Evolutionary conservation across 2,888 invertebrate genomes (phyloP), one percentile per base, ranked within the genome.

Genomic region (Lumbricus terrestris): DNA sequence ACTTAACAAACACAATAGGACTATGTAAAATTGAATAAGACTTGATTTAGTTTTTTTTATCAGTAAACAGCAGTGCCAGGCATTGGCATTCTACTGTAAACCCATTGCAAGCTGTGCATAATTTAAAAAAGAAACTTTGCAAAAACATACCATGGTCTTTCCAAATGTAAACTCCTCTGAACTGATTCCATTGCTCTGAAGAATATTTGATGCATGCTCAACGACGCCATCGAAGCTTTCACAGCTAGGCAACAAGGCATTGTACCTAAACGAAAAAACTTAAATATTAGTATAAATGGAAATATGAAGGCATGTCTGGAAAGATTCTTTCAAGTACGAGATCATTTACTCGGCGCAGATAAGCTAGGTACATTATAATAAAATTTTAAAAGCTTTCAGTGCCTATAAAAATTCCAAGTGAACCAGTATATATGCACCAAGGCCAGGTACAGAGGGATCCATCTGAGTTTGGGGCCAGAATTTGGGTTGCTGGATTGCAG

Each of bases 151-250:
- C 85, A 85, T 34, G 20, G 85, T 85, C 37, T 37, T 85, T 85
- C 85, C 85, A 85, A 85, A 35, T 85, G 85, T 35, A 85, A 85
- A 85, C 34, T 85, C 85, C 35, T 35, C 35, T 85, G 85, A 34
- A 34, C 37, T 85, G 85, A 85, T 85, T 29, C 18, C n/a, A 34
- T 85, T 85, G 20, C 16, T 18, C 37, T 85, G 85, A 37, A 85
- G 85, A 35, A 85, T 85, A 35, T 34, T 85, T 37, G 6, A 33
- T 23, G 37, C 85, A 37, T 85, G 35, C 16, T 85, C 85, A 20
- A 8, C 16, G 34, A 23, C 35, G 85, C 37, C 35, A 8, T 16
- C 18, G 34, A 35, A 33, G 16, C 35, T 16, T 37, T 34, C 34
- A 35, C 18, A 35, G 18, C 37, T 11, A 85, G 85, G 37, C 37